These are phyloP conservation scores for Eupithecia pulchellata DNA, from an alignment of 2,888 invertebrate genomes.

Conservation along the genomic window DNA sequence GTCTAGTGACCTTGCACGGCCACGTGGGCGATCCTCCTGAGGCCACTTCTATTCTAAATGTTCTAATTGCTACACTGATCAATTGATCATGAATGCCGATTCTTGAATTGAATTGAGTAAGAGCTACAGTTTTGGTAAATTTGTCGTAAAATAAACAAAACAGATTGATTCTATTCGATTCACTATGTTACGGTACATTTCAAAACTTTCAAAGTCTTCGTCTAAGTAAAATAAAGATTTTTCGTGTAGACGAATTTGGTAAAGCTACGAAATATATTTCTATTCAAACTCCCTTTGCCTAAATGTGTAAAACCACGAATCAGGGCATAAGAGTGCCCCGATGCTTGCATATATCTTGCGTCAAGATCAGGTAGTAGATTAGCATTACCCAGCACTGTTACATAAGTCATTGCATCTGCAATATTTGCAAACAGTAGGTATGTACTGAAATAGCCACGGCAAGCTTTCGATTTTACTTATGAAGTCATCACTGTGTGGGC, in stretches of 20 bases:
- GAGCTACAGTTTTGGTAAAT: slow-evolving; percentile 5
- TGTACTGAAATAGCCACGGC: slow-evolving; percentile 44
- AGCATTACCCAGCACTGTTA: slow-evolving; percentile 17
- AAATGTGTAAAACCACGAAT: neutral
- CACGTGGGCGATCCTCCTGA: slow-evolving; percentile 60
- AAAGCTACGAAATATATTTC: neutral
- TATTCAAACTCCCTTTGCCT: neutral
- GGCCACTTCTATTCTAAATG: slow-evolving; percentile 16
- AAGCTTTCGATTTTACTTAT: slow-evolving; percentile 74
- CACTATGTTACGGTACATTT: neutral
- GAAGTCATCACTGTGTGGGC: slow-evolving; percentile 73
- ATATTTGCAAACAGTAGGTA: slow-evolving; percentile 44
- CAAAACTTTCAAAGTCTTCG: neutral
- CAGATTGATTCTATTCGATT: neutral
- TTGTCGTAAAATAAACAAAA: neutral
- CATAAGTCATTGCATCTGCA: slow-evolving; percentile 34
- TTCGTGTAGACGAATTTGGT: neutral
- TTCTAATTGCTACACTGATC: slow-evolving; percentile 38
- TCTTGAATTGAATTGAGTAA: slow-evolving; percentile 21
- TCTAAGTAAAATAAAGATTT: neutral
- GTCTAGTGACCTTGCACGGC: slow-evolving; percentile 50
- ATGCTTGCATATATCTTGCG: neutral
- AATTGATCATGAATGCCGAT: slow-evolving; percentile 9
- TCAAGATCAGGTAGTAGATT: neutral
- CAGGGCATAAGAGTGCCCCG: neutral